Conservation (phyloP, 2,113 vertebrate species). For the Rhynchopsitta pachyrhyncha region DNA sequence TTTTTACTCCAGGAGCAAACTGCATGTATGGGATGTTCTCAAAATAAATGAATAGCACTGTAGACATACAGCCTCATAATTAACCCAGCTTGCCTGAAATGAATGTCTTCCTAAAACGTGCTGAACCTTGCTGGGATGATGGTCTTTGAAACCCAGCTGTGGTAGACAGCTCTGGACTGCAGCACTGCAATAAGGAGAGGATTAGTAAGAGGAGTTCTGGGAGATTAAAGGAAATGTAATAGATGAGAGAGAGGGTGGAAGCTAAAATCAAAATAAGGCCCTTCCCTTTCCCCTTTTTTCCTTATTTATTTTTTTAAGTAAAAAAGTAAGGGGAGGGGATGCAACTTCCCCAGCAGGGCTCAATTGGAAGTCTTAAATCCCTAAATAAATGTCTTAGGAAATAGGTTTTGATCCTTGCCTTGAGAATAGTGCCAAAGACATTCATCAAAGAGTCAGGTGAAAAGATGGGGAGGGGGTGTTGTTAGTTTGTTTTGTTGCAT, state of each 20-base stretch:
- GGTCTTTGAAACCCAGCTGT: neutral
- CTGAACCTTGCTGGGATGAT: neutral
- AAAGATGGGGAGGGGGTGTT: neutral
- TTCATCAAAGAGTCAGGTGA: slow-evolving; percentile 50
- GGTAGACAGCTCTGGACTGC: neutral
- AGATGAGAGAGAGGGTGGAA: neutral
- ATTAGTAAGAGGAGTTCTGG: neutral
- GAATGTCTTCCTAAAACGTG: neutral
- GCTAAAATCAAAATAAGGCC: neutral
- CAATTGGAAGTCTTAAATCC: slow-evolving; percentile 36
- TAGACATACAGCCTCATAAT: neutral
- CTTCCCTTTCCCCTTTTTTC: neutral
- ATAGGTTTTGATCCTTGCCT: slow-evolving; percentile 59
- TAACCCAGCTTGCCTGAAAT: neutral
- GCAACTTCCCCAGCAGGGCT: neutral
- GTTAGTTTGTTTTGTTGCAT: neutral
- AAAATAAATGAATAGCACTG: neutral
- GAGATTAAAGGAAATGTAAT: neutral
- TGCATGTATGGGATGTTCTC: neutral
- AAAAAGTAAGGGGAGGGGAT: neutral
- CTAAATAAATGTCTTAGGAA: slow-evolving; percentile 62
- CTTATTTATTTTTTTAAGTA: neutral
- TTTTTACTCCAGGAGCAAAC: slow-evolving; percentile 17
- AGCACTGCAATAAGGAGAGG: neutral
- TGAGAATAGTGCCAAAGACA: slow-evolving; percentile 15